Percentiles rank a stretch among this genome's conserved stretches.
Conservation (phyloP, 2,797 vertebrate species). For the Emydoidea blandingii region DNA sequence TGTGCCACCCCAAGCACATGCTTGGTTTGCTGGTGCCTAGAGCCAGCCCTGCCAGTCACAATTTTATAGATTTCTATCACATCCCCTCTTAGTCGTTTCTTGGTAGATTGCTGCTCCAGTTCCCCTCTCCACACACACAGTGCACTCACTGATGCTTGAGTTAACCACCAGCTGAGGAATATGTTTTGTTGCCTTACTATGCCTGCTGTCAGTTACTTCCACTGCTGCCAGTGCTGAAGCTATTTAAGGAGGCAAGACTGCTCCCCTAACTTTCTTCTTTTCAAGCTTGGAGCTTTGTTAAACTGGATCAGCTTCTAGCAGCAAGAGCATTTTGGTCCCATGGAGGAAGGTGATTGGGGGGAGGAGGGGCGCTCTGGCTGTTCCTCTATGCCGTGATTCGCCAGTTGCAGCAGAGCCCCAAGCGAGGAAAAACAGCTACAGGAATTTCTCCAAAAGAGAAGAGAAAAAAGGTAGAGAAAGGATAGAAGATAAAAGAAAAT, state of each 20-base stretch:
- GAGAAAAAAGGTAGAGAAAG: not conserved
- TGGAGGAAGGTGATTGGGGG: not conserved
- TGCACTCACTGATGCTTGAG: not conserved
- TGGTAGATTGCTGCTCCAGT: not conserved
- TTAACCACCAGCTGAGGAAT: not conserved
- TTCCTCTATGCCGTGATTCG: fast-evolving
- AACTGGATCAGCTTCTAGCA: not conserved
- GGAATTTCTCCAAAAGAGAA: not conserved
- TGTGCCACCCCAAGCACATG: no score
- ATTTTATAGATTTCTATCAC: not conserved
- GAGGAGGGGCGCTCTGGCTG: fast-evolving
- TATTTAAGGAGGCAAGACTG: not conserved
- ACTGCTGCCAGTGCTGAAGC: fast-evolving
- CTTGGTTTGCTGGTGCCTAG: no score
- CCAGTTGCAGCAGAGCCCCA: not conserved
- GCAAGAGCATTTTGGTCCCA: not conserved
- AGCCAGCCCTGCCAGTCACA: not conserved
- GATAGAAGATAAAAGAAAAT: not conserved
- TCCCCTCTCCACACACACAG: fast-evolving
- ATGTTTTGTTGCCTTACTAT: not conserved
- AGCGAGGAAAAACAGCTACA: fast-evolving
- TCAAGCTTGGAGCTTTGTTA: not conserved
- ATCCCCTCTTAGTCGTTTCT: not conserved
- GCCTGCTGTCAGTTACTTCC: fast-evolving
- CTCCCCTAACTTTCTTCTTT: not conserved